These are phyloP conservation scores for Petrocephalus zakoni DNA, from an alignment of 2,113 vertebrate genomes.

Conservation along the genomic window DNA sequence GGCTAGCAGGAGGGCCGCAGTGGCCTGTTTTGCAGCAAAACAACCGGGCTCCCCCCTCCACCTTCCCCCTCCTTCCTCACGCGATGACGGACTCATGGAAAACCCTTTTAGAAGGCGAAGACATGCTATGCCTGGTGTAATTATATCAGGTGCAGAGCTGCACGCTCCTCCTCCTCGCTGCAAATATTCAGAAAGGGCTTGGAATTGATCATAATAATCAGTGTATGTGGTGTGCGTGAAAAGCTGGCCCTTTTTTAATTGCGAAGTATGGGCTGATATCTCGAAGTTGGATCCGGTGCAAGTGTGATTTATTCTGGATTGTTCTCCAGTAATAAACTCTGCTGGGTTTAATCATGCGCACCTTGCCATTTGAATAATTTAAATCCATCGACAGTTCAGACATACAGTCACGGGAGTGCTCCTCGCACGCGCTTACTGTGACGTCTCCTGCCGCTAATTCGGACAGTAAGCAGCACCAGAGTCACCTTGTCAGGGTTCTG, in stretches of 20 bases:
- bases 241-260: background rate
- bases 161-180: background rate
- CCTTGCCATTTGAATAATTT: background rate
- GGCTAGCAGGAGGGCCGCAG: conserved; percentile 38
- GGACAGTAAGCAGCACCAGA: background rate
- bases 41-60: conserved; percentile 27
- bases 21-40: conserved; percentile 44
- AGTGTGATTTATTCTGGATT: background rate
- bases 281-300: background rate
- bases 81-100: conserved; percentile 24
- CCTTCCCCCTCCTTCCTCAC: conserved; percentile 11
- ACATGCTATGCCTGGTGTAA: conserved; percentile 25
- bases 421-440: background rate
- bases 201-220: background rate
- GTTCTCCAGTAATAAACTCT: background rate
- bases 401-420: background rate
- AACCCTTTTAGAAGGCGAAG: conserved; percentile 25
- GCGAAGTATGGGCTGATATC: background rate
- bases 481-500: background rate
- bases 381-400: background rate
- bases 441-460: background rate
- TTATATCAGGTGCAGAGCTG: conserved; percentile 18
- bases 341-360: background rate
- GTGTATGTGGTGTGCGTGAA: background rate
- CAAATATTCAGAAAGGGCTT: background rate